Evolutionary conservation across 2,113 vertebrate species (phyloP), one percentile per base, ranked within the genome.

Genomic region (Xyrauchen texanus): DNA sequence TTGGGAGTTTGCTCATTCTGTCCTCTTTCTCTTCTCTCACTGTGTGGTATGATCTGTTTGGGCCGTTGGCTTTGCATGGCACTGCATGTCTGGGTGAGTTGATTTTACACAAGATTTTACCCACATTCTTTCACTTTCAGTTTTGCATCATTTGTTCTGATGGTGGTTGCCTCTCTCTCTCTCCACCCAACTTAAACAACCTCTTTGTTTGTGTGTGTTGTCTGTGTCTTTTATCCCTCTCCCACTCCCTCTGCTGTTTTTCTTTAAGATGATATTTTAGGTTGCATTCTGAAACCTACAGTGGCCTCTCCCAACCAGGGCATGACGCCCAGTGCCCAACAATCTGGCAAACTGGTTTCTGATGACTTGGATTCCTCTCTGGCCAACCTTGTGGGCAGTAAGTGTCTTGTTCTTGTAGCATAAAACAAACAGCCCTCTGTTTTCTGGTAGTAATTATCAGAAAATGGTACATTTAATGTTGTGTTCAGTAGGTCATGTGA

Each of bases 331-430:
- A 93, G 92, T 87, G 91, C 91, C 86, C 93, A 94, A 55, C 94
- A 93, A 53, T 84, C 92, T 53, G 93, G 93, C 88, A 98, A 96
- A 82, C 91, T 98, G 86, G 96, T 98, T 80, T 97, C 96, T 34
- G 94, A 94, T 77, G 97, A 98, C 87, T 89, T 98, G 92, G 96
- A 98, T 88, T 98, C 96, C 3, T 97, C 96, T 57, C 91, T 98
- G 88, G 97, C 97, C 83, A 98, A 98, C 81, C 96, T 98, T 60
- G 97, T 98, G 77, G 97, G 97, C 88, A 98, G 96, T 98, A 93
- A 92, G 96, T 95, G 89, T 79, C 63, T 68, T 7, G 51, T 58
- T 12, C 21, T 34, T 34, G 21, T 34, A 34, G 21, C 21, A 34
- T 34, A 34, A 34, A 34, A 34, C 21, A 34, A 34, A 34, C 21